A percentile compares a stretch with the other conserved stretches of the same genome.
phyloP scores from a whole-genome alignment of 2,113 vertebrate genomes.

The Smithornis capensis region DNA sequence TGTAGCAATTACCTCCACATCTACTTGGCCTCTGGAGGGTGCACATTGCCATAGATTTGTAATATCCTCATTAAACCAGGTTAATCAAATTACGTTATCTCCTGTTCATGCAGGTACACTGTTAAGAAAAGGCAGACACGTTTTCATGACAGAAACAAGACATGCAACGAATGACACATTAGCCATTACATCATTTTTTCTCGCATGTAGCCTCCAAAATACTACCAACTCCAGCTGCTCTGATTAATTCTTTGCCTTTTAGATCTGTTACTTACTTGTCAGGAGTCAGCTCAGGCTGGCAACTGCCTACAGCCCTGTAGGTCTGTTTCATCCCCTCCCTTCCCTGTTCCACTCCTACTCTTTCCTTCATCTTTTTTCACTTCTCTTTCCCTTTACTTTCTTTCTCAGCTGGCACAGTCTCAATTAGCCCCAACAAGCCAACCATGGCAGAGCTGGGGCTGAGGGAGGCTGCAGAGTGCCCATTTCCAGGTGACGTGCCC shows the following conservation, averaged over 20 bases:
- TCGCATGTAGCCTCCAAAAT: not conserved
- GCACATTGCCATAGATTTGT: not conserved
- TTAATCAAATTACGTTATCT: not conserved
- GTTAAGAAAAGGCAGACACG: not conserved
- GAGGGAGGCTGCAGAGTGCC: not conserved
- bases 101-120: not conserved
- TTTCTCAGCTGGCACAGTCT: accelerated
- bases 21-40: not conserved
- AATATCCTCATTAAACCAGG: not conserved
- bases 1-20: not conserved
- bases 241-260: not conserved
- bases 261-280: not conserved
- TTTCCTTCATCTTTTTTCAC: not conserved
- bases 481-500: accelerated
- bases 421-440: accelerated
- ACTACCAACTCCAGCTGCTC: not conserved
- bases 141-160: not conserved
- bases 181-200: accelerated
- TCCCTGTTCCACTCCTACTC: accelerated
- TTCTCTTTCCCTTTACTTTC: not conserved
- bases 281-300: no score
- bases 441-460: no score
- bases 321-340: accelerated
- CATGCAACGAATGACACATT: not conserved
- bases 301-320: not conserved